phyloP scores from a whole-genome alignment of 2,888 invertebrate species.

The Tenthredo amoena region DNA sequence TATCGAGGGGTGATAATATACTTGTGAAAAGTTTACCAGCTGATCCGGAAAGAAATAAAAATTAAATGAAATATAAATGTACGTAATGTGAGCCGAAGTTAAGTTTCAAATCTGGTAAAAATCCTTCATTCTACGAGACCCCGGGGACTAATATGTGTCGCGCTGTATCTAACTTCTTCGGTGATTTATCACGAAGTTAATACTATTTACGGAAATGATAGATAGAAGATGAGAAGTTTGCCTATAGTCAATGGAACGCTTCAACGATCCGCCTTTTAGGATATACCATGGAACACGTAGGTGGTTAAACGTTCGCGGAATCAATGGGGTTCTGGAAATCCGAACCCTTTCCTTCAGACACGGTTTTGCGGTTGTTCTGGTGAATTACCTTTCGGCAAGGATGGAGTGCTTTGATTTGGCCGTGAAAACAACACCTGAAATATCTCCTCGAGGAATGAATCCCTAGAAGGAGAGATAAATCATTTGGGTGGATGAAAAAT shows the following conservation, averaged over 20 bases:
- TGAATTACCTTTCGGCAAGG: background rate
- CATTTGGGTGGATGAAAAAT: background rate
- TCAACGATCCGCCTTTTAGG: background rate
- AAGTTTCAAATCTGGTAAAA: background rate
- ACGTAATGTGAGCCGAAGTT: background rate
- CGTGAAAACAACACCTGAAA: background rate
- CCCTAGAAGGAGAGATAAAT: background rate
- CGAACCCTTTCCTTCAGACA: background rate
- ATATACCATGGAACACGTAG: background rate
- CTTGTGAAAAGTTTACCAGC: background rate
- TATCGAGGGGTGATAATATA: background rate
- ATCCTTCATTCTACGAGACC: background rate
- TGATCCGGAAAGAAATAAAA: background rate
- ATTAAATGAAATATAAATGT: background rate
- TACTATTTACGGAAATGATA: slow-evolving; percentile 19
- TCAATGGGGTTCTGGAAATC: background rate
- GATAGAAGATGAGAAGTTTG: background rate
- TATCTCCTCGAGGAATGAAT: background rate
- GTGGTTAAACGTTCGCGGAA: slow-evolving; percentile 1
- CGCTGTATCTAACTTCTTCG: background rate
- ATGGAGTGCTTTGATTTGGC: background rate
- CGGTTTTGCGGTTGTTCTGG: background rate
- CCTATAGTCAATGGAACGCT: background rate
- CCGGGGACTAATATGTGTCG: slow-evolving; percentile 7
- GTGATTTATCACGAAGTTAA: slow-evolving; percentile 12